phyloP scores from a whole-genome alignment of 2,888 invertebrate genomes.

The Nineta flava region DNA sequence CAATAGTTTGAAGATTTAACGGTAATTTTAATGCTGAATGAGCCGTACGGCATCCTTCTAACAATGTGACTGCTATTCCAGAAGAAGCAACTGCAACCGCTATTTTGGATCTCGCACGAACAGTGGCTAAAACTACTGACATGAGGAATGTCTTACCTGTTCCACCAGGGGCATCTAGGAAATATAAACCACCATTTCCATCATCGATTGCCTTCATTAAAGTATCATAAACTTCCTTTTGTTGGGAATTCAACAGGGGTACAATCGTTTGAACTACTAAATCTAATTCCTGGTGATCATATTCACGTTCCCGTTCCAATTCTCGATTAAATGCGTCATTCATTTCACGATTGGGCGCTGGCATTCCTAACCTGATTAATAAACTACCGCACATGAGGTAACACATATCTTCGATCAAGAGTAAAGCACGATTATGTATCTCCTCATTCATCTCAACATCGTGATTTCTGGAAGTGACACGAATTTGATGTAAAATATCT shows the following conservation, averaged over 20 bases:
- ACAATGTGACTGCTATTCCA: constrained; percentile 14
- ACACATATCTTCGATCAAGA: constrained; percentile 21
- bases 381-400: constrained; percentile 17
- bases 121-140: constrained; percentile 14
- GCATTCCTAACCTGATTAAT: constrained; percentile 15
- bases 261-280: constrained; percentile 6
- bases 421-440: constrained; percentile 17
- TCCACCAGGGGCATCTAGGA: constrained; percentile 11
- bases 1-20: constrained; percentile 16
- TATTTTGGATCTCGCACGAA: constrained; percentile 14
- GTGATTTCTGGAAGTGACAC: constrained; percentile 10
- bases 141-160: constrained; percentile 12
- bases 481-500: constrained; percentile 13
- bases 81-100: constrained; percentile 17
- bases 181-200: constrained; percentile 16
- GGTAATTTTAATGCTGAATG: constrained; percentile 16
- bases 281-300: constrained; percentile 11
- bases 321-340: constrained; percentile 16
- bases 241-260: constrained; percentile 7
- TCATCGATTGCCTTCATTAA: constrained; percentile 14
- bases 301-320: constrained; percentile 19
- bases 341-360: constrained; percentile 16
- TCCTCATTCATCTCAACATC: constrained; percentile 13
- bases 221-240: constrained; percentile 12
- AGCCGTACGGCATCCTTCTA: constrained; percentile 12